Evolutionary conservation across 1,140 invertebrate species (phyloP).

Genomic region (Lanistes nyassanus): DNA sequence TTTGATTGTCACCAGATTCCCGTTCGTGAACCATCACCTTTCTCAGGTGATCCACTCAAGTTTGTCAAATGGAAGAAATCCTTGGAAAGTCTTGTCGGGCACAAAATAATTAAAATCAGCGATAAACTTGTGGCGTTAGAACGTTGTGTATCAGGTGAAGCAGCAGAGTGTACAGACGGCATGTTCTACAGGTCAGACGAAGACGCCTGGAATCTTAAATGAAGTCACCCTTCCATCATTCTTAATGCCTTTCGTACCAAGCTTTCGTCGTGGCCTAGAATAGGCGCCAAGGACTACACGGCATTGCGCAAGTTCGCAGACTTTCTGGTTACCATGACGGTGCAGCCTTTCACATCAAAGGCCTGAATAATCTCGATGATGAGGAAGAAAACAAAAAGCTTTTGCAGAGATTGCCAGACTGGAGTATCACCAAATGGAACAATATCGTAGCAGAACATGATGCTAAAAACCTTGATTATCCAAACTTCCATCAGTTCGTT

Average conservation of each 20-base stretch:
- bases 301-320: background rate
- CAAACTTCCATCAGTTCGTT: no score
- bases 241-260: no score
- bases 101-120: background rate
- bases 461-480: no score
- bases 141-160: background rate
- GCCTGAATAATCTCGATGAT: no score
- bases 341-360: no score
- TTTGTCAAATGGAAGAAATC: no score
- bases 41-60: no score
- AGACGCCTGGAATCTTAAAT: background rate
- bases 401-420: background rate
- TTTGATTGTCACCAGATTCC: background rate
- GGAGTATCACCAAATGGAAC: background rate
- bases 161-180: no score
- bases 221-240: background rate
- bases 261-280: constrained; percentile 11
- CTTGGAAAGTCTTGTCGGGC: background rate
- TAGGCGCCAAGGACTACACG: background rate
- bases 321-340: background rate
- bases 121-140: background rate
- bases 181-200: no score
- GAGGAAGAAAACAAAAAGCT: no score
- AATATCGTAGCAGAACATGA: no score
- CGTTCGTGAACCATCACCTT: background rate